Percentiles rank a stretch among this genome's conserved stretches.
These are phyloP conservation scores for Leucoraja ocellata DNA, from an alignment of 2,797 vertebrate species.

Conservation along the genomic window DNA sequence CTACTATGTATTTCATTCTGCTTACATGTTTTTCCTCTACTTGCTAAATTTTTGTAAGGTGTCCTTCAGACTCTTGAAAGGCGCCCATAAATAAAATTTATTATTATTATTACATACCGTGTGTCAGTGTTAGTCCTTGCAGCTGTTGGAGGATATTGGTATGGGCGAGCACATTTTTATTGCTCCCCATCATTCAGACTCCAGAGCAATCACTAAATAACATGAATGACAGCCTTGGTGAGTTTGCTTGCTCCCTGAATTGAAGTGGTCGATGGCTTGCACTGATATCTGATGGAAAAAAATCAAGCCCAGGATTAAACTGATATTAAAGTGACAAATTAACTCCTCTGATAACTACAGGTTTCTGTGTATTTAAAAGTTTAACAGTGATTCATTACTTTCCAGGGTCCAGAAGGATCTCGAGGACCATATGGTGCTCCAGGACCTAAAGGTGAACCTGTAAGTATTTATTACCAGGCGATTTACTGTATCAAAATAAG, in stretches of 20 bases:
- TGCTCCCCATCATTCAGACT: not conserved
- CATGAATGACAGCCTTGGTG: not conserved
- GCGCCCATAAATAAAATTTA: no score
- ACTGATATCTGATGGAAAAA: not conserved
- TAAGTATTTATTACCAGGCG: conserved; percentile 48
- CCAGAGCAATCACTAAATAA: not conserved
- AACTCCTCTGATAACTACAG: not conserved
- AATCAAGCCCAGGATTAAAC: not conserved
- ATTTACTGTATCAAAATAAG: not conserved
- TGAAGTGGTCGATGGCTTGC: not conserved
- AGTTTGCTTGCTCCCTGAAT: not conserved
- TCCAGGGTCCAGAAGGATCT: conserved; percentile 58
- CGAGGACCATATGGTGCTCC: conserved; percentile 53
- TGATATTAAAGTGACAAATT: not conserved
- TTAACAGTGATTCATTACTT: conserved; percentile 21
- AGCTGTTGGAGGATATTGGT: not conserved
- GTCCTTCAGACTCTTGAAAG: no score
- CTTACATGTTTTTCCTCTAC: no score
- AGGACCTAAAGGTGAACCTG: conserved; percentile 60
- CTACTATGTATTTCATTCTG: no score
- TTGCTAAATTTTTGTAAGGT: no score
- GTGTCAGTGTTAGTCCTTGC: no score
- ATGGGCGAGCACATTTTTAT: not conserved
- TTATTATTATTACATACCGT: no score
- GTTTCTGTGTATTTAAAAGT: not conserved